Evolutionary conservation across 2,113 vertebrate genomes (phyloP), one percentile per base, ranked within the genome.

Genomic region (Xerus inauris): DNA sequence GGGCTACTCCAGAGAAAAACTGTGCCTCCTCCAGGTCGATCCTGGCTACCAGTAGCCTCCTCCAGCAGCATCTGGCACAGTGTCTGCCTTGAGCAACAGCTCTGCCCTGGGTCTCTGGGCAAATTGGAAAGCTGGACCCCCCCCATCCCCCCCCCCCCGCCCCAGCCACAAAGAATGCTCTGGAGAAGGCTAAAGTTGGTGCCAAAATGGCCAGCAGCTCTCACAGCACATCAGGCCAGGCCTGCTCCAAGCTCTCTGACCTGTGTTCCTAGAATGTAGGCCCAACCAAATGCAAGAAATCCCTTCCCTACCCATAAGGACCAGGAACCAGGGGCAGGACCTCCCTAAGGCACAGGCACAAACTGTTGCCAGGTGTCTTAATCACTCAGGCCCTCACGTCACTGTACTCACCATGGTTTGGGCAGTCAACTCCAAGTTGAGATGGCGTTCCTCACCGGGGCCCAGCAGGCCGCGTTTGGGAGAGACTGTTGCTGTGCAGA

Each of bases 391-490:
- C 11, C 42, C 4, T 32, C 47, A 30, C 7, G 8, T 2, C 2
- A 35, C 45, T 65, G 12, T 2, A 96, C 99, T 98, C 97, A 99
- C 99, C 87, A 97, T 87, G 0, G 97, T 96, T 77, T 98, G 93
- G 51, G 98, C 54, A 1, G 98, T 99, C 38, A 99, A 98, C 88
- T 98, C 97, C 75, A 99, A 91, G 20, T 19, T 97, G 85, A 99
- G 98, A 28, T 99, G 98, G 95, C 98, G 65, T 88, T 98, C 98
- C 96, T 98, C 98, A 14, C 99, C 98, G 35, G 99, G 99, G 32
- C 98, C 98, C 92, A 99, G 98, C 9, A 83, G 97, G 16, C 99
- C 99, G 38, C 76, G 96, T 40, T 95, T 89, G 0, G 99, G 99
- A 4, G 94, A 98, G 96, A 99, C 98, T 11, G 22, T 72, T 2